phyloP scores from a whole-genome alignment of 2,888 invertebrate genomes.

The Drosophila sordidula region DNA sequence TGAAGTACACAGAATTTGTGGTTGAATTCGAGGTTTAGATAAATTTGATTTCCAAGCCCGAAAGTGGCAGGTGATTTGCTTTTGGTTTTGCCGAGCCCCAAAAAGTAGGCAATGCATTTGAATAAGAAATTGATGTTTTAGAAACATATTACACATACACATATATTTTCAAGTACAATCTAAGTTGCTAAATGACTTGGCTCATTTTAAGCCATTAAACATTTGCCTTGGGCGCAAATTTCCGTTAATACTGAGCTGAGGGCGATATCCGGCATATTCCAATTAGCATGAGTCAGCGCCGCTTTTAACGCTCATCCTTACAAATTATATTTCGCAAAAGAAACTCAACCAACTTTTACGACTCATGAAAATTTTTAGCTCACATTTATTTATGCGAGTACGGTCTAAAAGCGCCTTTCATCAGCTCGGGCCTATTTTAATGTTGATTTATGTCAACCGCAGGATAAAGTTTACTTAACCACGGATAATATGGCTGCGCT shows the following conservation, averaged over 20 bases:
- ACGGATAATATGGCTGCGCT: constrained; percentile 46
- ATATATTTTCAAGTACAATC: not conserved
- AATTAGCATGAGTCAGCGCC: constrained; percentile 44
- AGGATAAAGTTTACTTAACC: constrained; percentile 69
- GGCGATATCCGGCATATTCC: constrained; percentile 19
- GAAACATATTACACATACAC: too few species aligned
- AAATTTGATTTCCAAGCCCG: constrained; percentile 22
- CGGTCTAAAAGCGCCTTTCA: constrained; percentile 35
- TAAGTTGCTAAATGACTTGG: constrained; percentile 6
- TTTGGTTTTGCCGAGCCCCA: not conserved
- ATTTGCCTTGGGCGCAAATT: not conserved
- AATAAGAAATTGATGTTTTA: not conserved
- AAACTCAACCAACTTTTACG: constrained; percentile 43
- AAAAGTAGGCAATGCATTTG: not conserved
- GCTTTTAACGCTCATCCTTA: constrained; percentile 21
- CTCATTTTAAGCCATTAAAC: constrained; percentile 8
- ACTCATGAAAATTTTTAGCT: constrained; percentile 23
- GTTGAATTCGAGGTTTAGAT: constrained; percentile 25
- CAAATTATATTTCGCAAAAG: constrained; percentile 23
- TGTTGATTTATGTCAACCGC: constrained; percentile 76
- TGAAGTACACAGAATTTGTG: constrained; percentile 34
- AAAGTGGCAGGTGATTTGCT: constrained; percentile 20
- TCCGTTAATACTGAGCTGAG: not conserved
- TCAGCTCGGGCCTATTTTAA: constrained; percentile 47
- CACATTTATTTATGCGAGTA: constrained; percentile 3